These are phyloP conservation scores for Ispidina lecontei DNA, from an alignment of 2,797 vertebrate genomes.

Conservation along the genomic window DNA sequence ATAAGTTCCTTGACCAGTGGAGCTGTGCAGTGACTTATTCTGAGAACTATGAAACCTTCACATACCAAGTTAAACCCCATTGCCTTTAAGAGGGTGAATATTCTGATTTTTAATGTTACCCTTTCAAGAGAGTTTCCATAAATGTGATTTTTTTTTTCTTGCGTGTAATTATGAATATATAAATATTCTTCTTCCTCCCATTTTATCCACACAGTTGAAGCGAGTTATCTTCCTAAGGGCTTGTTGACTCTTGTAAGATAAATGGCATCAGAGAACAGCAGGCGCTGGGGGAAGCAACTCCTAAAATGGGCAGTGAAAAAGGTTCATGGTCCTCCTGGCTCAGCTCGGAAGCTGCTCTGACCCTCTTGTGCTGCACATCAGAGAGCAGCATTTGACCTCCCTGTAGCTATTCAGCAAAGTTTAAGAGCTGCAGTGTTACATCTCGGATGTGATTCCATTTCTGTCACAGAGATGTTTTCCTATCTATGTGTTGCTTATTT, in stretches of 20 bases:
- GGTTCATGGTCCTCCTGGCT: background rate
- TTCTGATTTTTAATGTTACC: background rate
- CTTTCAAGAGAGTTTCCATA: background rate
- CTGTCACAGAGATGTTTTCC: background rate
- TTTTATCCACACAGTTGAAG: background rate
- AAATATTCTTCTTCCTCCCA: accelerated
- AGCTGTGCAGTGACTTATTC: background rate
- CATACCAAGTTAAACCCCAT: background rate
- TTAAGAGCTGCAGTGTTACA: background rate
- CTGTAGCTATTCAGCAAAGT: background rate
- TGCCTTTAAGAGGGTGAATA: background rate
- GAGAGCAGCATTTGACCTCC: background rate
- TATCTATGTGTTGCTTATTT: background rate
- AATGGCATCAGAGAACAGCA: background rate
- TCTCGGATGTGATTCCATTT: background rate
- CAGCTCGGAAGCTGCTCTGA: background rate
- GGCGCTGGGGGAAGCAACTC: background rate
- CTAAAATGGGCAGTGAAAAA: background rate
- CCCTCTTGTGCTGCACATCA: background rate
- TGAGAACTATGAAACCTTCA: background rate
- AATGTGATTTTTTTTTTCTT: background rate
- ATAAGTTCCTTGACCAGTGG: background rate
- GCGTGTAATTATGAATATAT: background rate
- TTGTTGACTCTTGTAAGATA: background rate
- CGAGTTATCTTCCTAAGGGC: background rate